Base-by-base conservation (phyloP, 2,888 invertebrate genomes). In the Cyclophora punctaria region DNA sequence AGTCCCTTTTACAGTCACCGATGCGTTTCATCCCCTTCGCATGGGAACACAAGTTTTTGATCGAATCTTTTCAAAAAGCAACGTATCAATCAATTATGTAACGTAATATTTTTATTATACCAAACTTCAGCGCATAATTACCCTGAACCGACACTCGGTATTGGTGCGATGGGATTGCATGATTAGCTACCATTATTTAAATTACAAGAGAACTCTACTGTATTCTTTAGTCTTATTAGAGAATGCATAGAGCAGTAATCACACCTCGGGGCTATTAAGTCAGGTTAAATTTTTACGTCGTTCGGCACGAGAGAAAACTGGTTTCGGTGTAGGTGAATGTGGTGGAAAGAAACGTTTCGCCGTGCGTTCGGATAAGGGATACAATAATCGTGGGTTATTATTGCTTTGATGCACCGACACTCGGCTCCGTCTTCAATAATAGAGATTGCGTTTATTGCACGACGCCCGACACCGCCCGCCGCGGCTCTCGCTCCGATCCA, bases 351-450 rank as follows among this genome's bases (percentile, higher is more conserved):
- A 76, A 70, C 72, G 66, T 71, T 75, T 76, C 72, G 72, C 69
- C 74, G 73, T 72, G 70, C 71, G 75, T 74, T 76, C 74, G 69
- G 69, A 71, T 75, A 73, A 75, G 73, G 72, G 77, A 74, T 75
- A 73, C 71, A 68, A 72, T 81, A 83, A 83, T 83, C 78, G 79
- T 80, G 75, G 79, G 78, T 82, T 82, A 82, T 82, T 83, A 80
- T 73, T 69, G 66, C 83, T 84, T 84, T 84, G 83, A 83, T 74
- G 80, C 74, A 66, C 83, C 80, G 79, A 68, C 20, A 20, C 20
- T 20, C 37, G 37, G 5, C 4, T 37, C 75, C 66, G 65, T 66
- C 33, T 47, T 49, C 52, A 46, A 52, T 52, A 52, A 49, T 50
- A 41, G 46, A 52, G 54, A 54, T 49, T 54, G 53, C 44, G 44